These are phyloP conservation scores for Turritopsis dohrnii DNA, from an alignment of 30 jellyfish, hydroid and myxozoan genomes.

Conservation along the genomic window DNA sequence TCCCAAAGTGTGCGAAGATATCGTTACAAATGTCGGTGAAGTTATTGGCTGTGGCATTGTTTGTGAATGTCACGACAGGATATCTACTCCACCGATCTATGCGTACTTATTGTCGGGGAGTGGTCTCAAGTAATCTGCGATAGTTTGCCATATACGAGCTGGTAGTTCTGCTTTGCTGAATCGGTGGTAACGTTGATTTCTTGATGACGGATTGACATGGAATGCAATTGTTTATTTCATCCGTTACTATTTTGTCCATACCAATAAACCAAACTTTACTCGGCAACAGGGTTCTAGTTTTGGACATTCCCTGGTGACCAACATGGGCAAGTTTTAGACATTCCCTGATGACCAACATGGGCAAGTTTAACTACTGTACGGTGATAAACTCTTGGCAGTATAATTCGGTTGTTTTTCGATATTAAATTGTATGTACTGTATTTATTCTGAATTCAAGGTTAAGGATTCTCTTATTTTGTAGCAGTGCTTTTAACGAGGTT, in stretches of 20 bases:
- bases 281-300: conserved; percentile 29
- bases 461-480: not conserved
- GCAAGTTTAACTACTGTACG: conserved; percentile 35
- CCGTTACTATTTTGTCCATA: conserved; percentile 33
- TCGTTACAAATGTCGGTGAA: conserved; percentile 22
- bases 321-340: conserved; percentile 40
- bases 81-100: conserved; percentile 35
- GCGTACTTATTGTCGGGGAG: conserved; percentile 39
- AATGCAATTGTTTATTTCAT: conserved; percentile 21
- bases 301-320: conserved; percentile 53
- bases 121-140: conserved; percentile 58
- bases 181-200: conserved; percentile 27
- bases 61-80: conserved; percentile 56
- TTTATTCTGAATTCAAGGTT: not conserved
- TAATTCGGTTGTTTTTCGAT: conserved; percentile 40
- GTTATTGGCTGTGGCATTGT: conserved; percentile 49
- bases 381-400: conserved; percentile 29
- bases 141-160: conserved; percentile 42
- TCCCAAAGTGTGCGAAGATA: conserved; percentile 59
- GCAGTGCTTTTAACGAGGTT: conserved; percentile 13
- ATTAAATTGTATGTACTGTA: too few species aligned
- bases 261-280: conserved; percentile 45
- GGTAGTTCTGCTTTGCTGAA: conserved; percentile 38
- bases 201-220: conserved; percentile 58
- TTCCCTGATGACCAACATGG: conserved; percentile 57